Evolutionary conservation across 2,888 invertebrate species (phyloP).

Genomic region (Oxytorus armatus): DNA sequence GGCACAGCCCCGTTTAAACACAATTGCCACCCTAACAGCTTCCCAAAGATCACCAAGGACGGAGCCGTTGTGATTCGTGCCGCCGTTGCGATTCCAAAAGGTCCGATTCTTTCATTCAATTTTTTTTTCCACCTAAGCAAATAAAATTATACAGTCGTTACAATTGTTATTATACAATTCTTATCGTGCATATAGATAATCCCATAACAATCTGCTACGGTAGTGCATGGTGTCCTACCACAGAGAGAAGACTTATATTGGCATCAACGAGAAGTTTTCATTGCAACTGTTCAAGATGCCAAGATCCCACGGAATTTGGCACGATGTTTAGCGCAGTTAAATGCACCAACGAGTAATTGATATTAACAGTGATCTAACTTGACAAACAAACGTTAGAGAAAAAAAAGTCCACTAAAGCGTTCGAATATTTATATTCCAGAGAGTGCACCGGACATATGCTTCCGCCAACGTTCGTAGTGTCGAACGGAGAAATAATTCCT

Average conservation of each 20-base stretch:
- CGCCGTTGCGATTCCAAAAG: constrained; percentile 73
- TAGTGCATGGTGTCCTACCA: background rate
- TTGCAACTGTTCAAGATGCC: constrained; percentile 89
- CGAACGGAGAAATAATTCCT: constrained; percentile 78
- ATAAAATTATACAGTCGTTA: too few species aligned
- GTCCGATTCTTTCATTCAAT: constrained; percentile 60
- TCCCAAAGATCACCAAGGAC: constrained; percentile 84
- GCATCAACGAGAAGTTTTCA: background rate
- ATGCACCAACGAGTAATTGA: constrained; percentile 87
- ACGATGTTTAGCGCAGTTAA: constrained; percentile 90
- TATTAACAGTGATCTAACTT: background rate
- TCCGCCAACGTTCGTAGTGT: constrained; percentile 86
- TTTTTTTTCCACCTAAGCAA: constrained; percentile 73
- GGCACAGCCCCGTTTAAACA: too few species aligned
- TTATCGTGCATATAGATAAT: constrained; percentile 82
- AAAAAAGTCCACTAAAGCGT: too few species aligned
- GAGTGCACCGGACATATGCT: constrained; percentile 87
- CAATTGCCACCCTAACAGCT: constrained; percentile 92
- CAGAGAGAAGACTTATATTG: background rate
- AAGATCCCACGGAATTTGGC: constrained; percentile 90
- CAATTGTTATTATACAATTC: background rate
- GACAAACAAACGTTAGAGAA: background rate
- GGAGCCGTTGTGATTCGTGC: constrained; percentile 84
- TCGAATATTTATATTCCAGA: constrained; percentile 78
- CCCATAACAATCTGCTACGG: background rate